These are phyloP conservation scores for Bursaphelenchus mucronatus DNA, from an alignment of 1,140 invertebrate genomes.

Conservation along the genomic window DNA sequence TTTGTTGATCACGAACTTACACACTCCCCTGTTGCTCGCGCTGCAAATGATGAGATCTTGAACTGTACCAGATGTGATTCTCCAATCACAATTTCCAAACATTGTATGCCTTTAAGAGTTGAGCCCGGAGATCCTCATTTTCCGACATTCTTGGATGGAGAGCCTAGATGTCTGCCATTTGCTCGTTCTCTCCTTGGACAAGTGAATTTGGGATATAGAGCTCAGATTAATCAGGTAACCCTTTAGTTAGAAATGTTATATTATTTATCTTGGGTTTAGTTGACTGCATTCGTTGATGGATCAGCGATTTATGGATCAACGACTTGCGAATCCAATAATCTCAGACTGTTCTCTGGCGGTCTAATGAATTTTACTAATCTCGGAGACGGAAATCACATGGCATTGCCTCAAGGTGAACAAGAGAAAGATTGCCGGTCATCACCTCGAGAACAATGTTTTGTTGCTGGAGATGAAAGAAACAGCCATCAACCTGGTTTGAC, in stretches of 20 bases:
- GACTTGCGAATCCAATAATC: constrained; percentile 70
- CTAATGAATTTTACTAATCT: constrained; percentile 47
- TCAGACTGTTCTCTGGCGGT: constrained; percentile 65
- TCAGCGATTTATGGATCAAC: constrained; percentile 77
- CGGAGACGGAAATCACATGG: constrained; percentile 37
- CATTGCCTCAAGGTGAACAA: constrained; percentile 36
- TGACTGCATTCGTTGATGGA: constrained; percentile 77
- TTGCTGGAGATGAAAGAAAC: constrained; percentile 53
- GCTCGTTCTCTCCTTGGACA: constrained; percentile 85
- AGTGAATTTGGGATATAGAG: constrained; percentile 66
- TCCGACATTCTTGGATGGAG: constrained; percentile 46
- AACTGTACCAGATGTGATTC: constrained; percentile 56
- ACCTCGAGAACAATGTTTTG: constrained; percentile 41
- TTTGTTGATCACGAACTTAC: constrained; percentile 54
- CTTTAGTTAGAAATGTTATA: neutral
- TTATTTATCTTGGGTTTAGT: constrained; percentile 56
- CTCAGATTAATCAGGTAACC: constrained; percentile 64
- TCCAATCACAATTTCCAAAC: constrained; percentile 42
- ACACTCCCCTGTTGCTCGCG: constrained; percentile 51
- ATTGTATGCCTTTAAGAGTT: constrained; percentile 66
- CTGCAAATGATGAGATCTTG: constrained; percentile 50
- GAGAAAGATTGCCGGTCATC: constrained; percentile 51
- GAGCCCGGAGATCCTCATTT: constrained; percentile 64
- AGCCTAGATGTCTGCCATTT: constrained; percentile 76
- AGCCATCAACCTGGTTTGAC: constrained; percentile 66